Conservation (phyloP, 2,113 vertebrate genomes). For the Aplodontia rufa region DNA sequence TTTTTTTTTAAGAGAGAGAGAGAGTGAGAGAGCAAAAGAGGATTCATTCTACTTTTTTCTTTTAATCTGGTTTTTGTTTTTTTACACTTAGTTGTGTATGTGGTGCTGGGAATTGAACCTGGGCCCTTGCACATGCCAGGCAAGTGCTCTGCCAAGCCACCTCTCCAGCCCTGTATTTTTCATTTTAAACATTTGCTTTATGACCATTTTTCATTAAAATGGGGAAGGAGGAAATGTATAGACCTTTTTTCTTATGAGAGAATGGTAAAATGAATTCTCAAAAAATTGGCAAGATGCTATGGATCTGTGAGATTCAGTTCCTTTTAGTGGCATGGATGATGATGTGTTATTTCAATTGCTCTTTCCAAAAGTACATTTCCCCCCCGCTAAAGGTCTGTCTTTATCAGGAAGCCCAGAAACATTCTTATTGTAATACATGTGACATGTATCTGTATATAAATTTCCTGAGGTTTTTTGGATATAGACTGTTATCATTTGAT, state of each 20-base stretch:
- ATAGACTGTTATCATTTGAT: not conserved
- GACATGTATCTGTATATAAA: not conserved
- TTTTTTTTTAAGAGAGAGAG: too few relatives aligned
- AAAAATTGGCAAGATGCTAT: slow-evolving; percentile 16
- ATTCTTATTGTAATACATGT: not conserved
- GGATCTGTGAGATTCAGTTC: not conserved
- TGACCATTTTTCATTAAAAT: slow-evolving; percentile 8
- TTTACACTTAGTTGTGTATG: too few relatives aligned
- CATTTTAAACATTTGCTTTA: not conserved
- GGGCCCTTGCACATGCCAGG: too few relatives aligned
- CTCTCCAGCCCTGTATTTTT: too few relatives aligned
- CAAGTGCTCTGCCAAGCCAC: too few relatives aligned
- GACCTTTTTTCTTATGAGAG: not conserved
- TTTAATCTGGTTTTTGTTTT: too few relatives aligned
- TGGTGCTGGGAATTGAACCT: too few relatives aligned
- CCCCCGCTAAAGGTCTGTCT: not conserved
- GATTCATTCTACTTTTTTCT: too few relatives aligned
- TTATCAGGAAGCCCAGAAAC: slow-evolving; percentile 10
- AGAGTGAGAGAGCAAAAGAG: too few relatives aligned
- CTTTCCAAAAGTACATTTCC: not conserved
- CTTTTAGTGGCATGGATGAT: not conserved
- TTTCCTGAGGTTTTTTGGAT: not conserved
- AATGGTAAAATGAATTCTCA: slow-evolving; percentile 28
- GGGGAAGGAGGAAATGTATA: not conserved
- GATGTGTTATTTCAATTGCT: slow-evolving; percentile 10